These are phyloP conservation scores for Bilobella aurantiaca DNA, from an alignment of 1,140 invertebrate species.

Conservation along the genomic window DNA sequence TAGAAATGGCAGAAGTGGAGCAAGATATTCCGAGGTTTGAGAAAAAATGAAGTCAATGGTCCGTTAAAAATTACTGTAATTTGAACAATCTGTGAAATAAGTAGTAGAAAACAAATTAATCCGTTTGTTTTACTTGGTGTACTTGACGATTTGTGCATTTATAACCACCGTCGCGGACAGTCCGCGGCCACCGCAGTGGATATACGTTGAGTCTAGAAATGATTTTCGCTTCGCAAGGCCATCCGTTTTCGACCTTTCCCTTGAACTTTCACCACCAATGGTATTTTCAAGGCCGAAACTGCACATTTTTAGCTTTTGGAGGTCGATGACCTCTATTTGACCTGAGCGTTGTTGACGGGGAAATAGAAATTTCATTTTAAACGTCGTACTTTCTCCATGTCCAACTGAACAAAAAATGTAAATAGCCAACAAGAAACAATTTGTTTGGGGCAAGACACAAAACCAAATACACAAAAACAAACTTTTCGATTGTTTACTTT, in stretches of 20 bases:
- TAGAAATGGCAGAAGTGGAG: no score
- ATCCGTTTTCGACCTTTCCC: neutral
- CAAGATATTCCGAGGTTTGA: no score
- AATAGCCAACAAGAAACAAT: neutral
- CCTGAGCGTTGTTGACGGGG: constrained; percentile 16
- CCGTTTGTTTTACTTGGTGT: constrained; percentile 18
- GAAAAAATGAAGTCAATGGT: no score
- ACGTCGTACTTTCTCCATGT: constrained; percentile 23
- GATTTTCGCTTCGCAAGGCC: constrained; percentile 18
- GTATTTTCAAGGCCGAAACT: neutral
- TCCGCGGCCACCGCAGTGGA: constrained; percentile 29
- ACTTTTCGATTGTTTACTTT: no score
- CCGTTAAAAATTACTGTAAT: no score
- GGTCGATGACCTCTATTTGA: neutral
- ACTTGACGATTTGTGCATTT: constrained; percentile 29
- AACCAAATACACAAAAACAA: neutral
- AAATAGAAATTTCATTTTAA: constrained; percentile 32
- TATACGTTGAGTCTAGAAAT: constrained; percentile 32
- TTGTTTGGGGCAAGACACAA: neutral
- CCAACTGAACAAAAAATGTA: neutral
- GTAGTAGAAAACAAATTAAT: neutral
- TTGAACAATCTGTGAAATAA: no score
- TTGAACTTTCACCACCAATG: neutral
- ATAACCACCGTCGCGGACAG: constrained; percentile 24
- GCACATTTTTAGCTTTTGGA: neutral